Evolutionary conservation across 2,113 vertebrate species (phyloP).

Genomic region (Anhinga rufa): DNA sequence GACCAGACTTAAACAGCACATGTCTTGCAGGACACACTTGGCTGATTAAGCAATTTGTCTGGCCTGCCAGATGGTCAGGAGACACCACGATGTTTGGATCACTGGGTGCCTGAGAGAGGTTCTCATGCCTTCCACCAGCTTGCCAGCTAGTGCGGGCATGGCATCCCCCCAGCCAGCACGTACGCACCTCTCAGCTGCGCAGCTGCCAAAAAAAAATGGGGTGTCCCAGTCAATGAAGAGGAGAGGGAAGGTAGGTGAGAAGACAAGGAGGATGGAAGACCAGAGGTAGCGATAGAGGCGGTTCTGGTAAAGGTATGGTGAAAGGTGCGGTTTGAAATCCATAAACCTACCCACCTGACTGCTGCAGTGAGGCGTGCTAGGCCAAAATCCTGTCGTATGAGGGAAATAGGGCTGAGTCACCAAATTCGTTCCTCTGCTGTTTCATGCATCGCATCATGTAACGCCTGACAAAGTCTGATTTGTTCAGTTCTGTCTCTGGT

Average conservation of each 20-base stretch:
- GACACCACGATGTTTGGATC: neutral
- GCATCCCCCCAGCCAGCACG: neutral
- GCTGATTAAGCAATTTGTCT: neutral
- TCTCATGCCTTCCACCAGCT: neutral
- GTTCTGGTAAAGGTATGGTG: neutral
- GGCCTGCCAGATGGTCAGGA: neutral
- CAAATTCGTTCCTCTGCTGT: neutral
- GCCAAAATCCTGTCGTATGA: neutral
- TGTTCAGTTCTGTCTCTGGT: neutral
- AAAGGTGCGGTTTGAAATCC: neutral
- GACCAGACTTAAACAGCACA: neutral
- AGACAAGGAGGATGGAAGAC: neutral
- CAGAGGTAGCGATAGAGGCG: neutral
- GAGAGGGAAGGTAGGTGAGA: neutral
- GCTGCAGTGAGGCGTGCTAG: neutral
- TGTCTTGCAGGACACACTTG: neutral
- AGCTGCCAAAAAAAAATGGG: neutral
- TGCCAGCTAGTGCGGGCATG: neutral
- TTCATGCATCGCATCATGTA: neutral
- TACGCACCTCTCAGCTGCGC: neutral
- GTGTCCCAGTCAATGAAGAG: neutral
- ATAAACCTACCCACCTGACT: neutral
- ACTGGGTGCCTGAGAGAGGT: neutral
- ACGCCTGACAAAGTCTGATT: neutral
- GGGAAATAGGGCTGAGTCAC: slow-evolving; percentile 4